These are phyloP conservation scores for Hartigia nigra DNA, from an alignment of 2,888 invertebrate species.

Conservation along the genomic window DNA sequence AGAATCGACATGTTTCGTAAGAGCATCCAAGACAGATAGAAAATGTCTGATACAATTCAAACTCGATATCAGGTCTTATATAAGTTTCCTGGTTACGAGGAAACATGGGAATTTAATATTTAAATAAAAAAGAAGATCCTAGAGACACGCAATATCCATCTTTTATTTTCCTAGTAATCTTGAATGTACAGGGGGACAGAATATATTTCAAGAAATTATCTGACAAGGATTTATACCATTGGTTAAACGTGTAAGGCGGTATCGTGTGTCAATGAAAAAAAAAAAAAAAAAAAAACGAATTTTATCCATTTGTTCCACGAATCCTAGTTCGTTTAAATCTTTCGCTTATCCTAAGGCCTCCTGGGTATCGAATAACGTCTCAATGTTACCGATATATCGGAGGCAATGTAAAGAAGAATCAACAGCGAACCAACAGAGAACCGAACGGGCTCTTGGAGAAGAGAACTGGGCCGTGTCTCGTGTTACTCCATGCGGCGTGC, in stretches of 20 bases:
- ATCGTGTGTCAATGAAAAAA: not conserved
- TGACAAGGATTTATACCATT: not conserved
- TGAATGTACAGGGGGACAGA: not conserved
- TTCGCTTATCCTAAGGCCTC: not conserved
- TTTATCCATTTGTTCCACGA: not conserved
- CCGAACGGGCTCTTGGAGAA: slow-evolving; percentile 12
- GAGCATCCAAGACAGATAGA: not conserved
- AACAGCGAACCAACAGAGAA: slow-evolving; percentile 6
- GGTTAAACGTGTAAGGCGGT: not conserved
- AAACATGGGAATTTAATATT: not conserved
- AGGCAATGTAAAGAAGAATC: slow-evolving; percentile 2
- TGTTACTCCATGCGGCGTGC: slow-evolving; percentile 33
- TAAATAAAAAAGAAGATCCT: not conserved
- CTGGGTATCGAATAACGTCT: slow-evolving; percentile 22
- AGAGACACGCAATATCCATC: not conserved
- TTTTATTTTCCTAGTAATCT: not conserved
- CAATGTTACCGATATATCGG: slow-evolving; percentile 20
- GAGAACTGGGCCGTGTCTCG: slow-evolving; percentile 49
- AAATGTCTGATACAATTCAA: not conserved
- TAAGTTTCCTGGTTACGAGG: not conserved
- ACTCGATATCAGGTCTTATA: not conserved
- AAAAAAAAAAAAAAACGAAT: not conserved
- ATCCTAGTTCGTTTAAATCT: not conserved
- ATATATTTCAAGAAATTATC: not conserved
- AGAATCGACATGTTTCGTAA: not conserved